Percentiles rank a stretch among this genome's conserved stretches.
Evolutionary conservation across 2,797 vertebrate genomes (phyloP).

Genomic region (Phoxinus dragarum): DNA sequence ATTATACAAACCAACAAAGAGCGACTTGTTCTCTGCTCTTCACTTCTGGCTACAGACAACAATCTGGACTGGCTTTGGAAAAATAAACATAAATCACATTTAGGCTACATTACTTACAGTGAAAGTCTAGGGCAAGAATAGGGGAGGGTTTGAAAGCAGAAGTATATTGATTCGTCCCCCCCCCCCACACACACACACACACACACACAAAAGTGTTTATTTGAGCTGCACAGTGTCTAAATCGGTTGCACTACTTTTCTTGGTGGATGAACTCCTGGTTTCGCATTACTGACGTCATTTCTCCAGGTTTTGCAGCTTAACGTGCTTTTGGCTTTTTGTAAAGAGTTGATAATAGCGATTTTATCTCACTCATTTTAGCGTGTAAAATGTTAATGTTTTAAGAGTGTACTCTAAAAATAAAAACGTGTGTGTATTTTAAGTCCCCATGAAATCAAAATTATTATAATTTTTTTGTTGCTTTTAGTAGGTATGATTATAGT

Average conservation of each 20-base stretch:
- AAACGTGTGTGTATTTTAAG: background rate
- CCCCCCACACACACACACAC: no score
- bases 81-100: background rate
- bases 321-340: background rate
- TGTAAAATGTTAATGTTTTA: background rate
- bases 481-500: no score
- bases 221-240: background rate
- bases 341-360: no score
- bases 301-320: background rate
- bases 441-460: no score
- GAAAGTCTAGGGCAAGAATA: background rate
- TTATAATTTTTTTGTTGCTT: no score
- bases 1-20: conserved; percentile 45
- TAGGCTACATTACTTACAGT: background rate
- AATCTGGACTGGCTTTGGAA: background rate
- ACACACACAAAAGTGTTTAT: background rate
- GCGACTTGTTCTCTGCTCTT: conserved; percentile 19
- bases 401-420: background rate
- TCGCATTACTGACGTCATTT: background rate
- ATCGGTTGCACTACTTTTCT: background rate
- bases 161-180: background rate
- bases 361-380: background rate
- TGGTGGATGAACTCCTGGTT: background rate
- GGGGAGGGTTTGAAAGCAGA: background rate
- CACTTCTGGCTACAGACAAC: background rate